Evolutionary conservation across 2,888 invertebrate genomes (phyloP), one percentile per base, ranked within the genome.

Genomic region (Torymus texanus): DNA sequence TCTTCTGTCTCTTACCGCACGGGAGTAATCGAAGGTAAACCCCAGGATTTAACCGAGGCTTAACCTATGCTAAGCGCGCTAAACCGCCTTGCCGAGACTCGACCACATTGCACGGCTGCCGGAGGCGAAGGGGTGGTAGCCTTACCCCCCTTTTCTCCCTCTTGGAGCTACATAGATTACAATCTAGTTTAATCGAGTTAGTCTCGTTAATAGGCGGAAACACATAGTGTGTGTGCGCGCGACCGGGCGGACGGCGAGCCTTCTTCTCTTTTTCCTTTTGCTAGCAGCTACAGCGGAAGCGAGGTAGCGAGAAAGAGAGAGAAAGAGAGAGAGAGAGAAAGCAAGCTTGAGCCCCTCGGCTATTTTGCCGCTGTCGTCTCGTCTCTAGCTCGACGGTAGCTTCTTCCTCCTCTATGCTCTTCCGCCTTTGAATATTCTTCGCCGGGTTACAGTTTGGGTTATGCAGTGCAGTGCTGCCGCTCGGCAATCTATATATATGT

Each of bases 61-160:
- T 88, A 88, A 87, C 88, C 87, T 88, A 88, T 87, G 87, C 87
- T 87, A 88, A 88, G 86, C 87, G 85, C 82, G 85, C 83, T 86
- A 87, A 88, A 87, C 85, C 86, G 84, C 85, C 85, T 85, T 85
- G 83, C 85, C 84, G 78, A 84, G 82, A 84, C 82, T 82, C 83
- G 79, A 84, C 84, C 85, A 81, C 85, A 85, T 80, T 82, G 83
- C 81, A 41, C 41, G 63, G 73, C 80, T 76, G 62, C 79, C 51
- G 56, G 24, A 5, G 62, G 59, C 12, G 66, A 24, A 50, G n/a
- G 41, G 12, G 67, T 13, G 14, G 14, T 41, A 41, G 41, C 41
- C 41, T 41, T 41, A 41, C 41, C 41, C 41, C 41, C 41, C 41
- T 8, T 8, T 8, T 8, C 29, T 5, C 29, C 29, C 29, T 29